A percentile compares a stretch with the other conserved stretches of the same genome.
Conservation (phyloP, 2,888 invertebrate genomes). For the Malthinus seriepunctatus region DNA sequence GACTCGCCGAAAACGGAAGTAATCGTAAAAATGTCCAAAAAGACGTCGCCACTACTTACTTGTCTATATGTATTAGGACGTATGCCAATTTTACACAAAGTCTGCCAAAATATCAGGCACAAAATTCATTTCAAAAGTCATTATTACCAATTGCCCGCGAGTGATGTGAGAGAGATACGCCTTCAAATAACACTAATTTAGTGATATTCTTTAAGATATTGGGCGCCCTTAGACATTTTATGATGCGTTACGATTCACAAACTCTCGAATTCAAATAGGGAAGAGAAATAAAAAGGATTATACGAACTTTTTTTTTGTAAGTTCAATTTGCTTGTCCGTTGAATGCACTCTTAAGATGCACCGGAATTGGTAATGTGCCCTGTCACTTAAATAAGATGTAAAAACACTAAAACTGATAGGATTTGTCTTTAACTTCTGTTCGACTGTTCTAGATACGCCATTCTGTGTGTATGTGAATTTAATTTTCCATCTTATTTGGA, state of each 20-base stretch:
- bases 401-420: no score
- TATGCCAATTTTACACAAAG: constrained; percentile 32
- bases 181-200: constrained; percentile 31
- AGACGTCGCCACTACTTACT: constrained; percentile 25
- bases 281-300: no score
- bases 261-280: no score
- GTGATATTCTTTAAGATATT: constrained; percentile 27
- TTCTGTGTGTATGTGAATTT: no score
- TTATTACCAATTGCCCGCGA: constrained; percentile 32
- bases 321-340: no score
- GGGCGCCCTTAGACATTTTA: constrained; percentile 24
- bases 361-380: no score
- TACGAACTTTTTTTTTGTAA: no score
- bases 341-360: no score
- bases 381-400: no score
- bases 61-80: constrained; percentile 33
- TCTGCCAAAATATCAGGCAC: constrained; percentile 28
- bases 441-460: no score
- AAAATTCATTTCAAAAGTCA: constrained; percentile 31
- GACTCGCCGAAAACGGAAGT: constrained; percentile 26
- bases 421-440: no score
- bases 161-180: constrained; percentile 26
- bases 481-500: no score
- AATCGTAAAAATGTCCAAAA: constrained; percentile 24
- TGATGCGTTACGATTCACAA: constrained; percentile 14